Percentiles rank a stretch among this genome's conserved stretches.
These are phyloP conservation scores for Deladenus siricidicola DNA, from an alignment of 2,888 invertebrate species.

Conservation along the genomic window DNA sequence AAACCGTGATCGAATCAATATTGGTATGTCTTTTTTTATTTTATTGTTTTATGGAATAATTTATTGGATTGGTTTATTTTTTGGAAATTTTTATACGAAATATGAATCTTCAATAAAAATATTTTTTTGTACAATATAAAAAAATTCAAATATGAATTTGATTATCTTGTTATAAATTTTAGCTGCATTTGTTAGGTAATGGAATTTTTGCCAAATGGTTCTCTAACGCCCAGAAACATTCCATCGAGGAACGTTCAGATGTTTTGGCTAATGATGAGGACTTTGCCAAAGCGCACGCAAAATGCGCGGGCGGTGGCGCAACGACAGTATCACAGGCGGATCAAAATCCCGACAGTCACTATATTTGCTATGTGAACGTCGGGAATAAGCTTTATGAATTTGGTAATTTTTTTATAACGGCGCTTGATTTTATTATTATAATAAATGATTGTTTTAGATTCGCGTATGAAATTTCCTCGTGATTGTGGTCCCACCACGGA, in stretches of 20 bases:
- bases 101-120: too few species aligned
- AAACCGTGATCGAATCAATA: constrained; percentile 29
- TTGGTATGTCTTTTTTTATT: constrained; percentile 20
- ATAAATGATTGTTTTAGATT: not conserved
- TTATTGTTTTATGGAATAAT: too few species aligned
- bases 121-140: too few species aligned
- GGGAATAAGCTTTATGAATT: constrained; percentile 38
- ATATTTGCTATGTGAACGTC: constrained; percentile 38
- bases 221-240: constrained; percentile 16
- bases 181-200: constrained; percentile 18
- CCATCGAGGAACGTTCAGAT: constrained; percentile 31
- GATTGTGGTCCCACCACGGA: constrained; percentile 31
- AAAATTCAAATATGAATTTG: too few species aligned
- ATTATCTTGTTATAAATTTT: not conserved
- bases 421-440: not conserved
- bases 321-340: constrained; percentile 18
- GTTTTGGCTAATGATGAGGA: constrained; percentile 22
- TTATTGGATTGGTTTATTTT: too few species aligned
- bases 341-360: constrained; percentile 38
- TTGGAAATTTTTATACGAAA: too few species aligned
- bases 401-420: constrained; percentile 15
- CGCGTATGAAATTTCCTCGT: constrained; percentile 28
- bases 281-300: constrained; percentile 25
- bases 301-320: constrained; percentile 32
- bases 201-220: constrained; percentile 39